Evolutionary conservation across 2,113 vertebrate genomes (phyloP), one percentile per base, ranked within the genome.

Genomic region (Psettodes erumei): DNA sequence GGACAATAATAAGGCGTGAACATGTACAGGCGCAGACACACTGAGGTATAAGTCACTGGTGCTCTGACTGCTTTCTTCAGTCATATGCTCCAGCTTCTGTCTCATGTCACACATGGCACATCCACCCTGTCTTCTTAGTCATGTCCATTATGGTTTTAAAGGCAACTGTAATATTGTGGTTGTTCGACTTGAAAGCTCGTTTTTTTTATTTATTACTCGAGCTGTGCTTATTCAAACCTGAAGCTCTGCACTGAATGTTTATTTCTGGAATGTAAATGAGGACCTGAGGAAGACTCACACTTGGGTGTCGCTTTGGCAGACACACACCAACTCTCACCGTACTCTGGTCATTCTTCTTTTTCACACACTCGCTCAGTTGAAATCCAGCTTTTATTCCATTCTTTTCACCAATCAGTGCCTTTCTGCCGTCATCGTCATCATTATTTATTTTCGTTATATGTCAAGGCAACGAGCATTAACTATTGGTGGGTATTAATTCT

Each of bases 231-330:
- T 47, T 72, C 3, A 43, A 42, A 47, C 60, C 18, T 32, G 60
- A 32, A 58, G 21, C 21, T 70, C 42, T 4, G 8, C 47, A 28
- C 21, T 4, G 18, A 40, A 50, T 23, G 50, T 66, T 75, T 77
- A 79, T 81, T 71, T 79, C 42, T 71, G 60, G 55, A 79, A 87
- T 87, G 86, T 77, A 85, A 88, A 92, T 87, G 84, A 83, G 37
- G 72, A 83, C 51, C 37, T 45, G 35, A 74, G 56, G 76, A 77
- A 77, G 85, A 78, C 59, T 51, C 81, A 58, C 91, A 90, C 88
- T 63, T 77, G 73, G 73, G 79, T 82, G 88, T 66, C 64, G 90
- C 79, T 91, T 87, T 90, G 78, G 38, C 90, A 90, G 60, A 6
- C 86, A 91, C 77, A 89, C 86, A 86, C 72, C 85, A 90, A 55